A percentile compares a stretch with the other conserved stretches of the same genome.
Conservation (phyloP, 2,797 vertebrate species). For the Phylloscopus collybita region DNA sequence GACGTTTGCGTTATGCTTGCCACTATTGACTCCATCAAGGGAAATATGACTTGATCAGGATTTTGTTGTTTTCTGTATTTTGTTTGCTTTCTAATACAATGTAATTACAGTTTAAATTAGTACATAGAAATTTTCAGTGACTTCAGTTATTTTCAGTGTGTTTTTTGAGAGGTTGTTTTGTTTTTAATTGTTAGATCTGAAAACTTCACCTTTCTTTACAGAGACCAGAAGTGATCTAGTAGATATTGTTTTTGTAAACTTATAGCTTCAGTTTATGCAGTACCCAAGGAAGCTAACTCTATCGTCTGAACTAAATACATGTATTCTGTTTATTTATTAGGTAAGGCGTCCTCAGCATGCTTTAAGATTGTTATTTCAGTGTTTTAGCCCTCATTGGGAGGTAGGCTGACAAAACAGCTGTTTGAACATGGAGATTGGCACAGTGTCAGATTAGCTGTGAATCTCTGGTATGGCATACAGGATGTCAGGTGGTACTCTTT, state of each 20-base stretch:
- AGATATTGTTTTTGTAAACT: neutral
- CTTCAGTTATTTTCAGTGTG: neutral
- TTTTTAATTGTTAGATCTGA: neutral
- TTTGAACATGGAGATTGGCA: neutral
- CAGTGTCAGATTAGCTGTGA: neutral
- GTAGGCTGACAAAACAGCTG: neutral
- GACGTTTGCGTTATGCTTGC: neutral
- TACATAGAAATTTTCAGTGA: neutral
- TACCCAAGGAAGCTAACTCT: neutral
- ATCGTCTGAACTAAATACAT: neutral
- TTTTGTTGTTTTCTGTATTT: neutral
- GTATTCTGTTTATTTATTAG: neutral
- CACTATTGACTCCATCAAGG: neutral
- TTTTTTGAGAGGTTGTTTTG: neutral
- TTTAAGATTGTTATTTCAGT: neutral
- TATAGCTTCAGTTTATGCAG: neutral
- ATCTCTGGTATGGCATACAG: neutral
- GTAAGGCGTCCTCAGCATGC: neutral
- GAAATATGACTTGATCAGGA: neutral
- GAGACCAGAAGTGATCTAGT: neutral
- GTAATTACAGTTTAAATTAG: neutral
- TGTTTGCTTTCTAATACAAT: neutral
- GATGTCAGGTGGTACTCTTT: neutral
- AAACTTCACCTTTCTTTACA: neutral
- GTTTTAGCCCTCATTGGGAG: neutral